These are phyloP conservation scores for Cromileptes altivelis DNA, from an alignment of 2,113 vertebrate species.

Conservation along the genomic window DNA sequence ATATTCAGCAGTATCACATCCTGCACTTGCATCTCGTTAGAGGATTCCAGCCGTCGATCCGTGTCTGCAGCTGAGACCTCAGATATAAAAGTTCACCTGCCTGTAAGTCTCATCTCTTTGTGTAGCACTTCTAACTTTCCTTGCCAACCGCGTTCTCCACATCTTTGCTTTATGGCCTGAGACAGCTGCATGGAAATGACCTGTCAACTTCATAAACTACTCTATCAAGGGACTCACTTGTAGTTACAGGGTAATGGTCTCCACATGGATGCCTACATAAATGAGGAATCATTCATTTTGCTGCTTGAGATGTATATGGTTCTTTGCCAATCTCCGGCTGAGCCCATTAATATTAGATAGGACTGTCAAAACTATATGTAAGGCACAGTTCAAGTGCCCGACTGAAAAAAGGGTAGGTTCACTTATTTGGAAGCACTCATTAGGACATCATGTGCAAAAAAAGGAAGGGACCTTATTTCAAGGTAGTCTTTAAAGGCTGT, in stretches of 20 bases:
- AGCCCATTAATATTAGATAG: neutral
- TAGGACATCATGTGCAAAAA: neutral
- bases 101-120: conserved; percentile 8
- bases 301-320: neutral
- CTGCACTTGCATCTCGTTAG: conserved; percentile 14
- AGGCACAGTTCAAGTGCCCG: neutral
- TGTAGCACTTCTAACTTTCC: conserved; percentile 32
- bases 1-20: conserved; percentile 4
- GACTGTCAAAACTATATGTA: neutral
- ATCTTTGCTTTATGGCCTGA: conserved; percentile 59
- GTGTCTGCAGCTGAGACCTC: conserved; percentile 25
- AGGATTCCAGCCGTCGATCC: conserved; percentile 11
- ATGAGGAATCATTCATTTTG: conserved; percentile 26
- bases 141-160: conserved; percentile 32
- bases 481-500: neutral
- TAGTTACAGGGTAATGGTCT: conserved; percentile 40
- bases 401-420: neutral
- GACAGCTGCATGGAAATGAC: conserved; percentile 68
- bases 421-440: neutral
- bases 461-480: neutral
- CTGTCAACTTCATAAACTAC: conserved; percentile 58
- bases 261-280: conserved; percentile 32
- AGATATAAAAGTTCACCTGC: conserved; percentile 11
- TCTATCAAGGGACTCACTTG: conserved; percentile 49
- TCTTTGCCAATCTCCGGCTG: neutral